Conservation (phyloP, 1,140 invertebrate species). For the Zaprionus inermis region DNA sequence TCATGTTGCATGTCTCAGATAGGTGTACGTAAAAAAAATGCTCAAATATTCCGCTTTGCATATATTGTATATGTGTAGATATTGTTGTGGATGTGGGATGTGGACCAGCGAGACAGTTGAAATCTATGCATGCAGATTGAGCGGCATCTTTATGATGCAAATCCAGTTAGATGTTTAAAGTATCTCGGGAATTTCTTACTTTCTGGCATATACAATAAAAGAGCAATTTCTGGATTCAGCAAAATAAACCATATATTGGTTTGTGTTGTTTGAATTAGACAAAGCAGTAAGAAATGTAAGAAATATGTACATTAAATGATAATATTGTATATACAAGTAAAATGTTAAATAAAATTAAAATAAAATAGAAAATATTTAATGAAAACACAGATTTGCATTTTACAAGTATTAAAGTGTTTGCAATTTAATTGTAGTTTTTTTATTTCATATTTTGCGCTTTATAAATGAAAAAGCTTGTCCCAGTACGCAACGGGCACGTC, state of each 20-base stretch:
- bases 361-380: too few species aligned
- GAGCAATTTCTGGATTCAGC: not conserved
- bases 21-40: constrained; percentile 1
- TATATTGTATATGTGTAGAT: not conserved
- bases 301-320: too few species aligned
- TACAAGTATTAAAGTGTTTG: too few species aligned
- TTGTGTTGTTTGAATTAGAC: too few species aligned
- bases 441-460: not conserved
- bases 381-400: too few species aligned
- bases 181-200: not conserved
- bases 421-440: too few species aligned
- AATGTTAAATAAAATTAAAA: too few species aligned
- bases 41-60: not conserved
- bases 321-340: too few species aligned
- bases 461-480: constrained; percentile 46
- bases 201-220: not conserved
- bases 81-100: not conserved
- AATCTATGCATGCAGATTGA: not conserved
- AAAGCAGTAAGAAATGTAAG: too few species aligned
- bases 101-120: not conserved
- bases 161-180: not conserved
- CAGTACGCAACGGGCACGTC: constrained; percentile 1
- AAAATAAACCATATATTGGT: too few species aligned
- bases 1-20: constrained; percentile 17
- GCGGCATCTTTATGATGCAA: not conserved